phyloP scores from a whole-genome alignment of 2,888 invertebrate species.

The Microctonus hyperodae region DNA sequence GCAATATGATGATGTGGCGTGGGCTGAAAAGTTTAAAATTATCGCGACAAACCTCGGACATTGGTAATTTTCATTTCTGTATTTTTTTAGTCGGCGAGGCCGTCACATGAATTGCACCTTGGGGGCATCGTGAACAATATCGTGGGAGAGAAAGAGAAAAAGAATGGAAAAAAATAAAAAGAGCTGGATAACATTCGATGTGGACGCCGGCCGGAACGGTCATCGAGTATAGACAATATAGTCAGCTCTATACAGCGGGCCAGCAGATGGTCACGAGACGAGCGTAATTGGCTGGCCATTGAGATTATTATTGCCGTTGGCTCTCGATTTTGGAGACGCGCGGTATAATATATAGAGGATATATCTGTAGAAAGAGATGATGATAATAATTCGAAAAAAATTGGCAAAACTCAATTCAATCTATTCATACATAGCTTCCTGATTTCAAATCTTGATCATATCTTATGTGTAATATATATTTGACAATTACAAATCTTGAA shows the following conservation, averaged over 20 bases:
- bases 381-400: background rate
- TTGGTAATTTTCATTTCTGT: slow-evolving; percentile 1
- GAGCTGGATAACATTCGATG: slow-evolving; percentile 17
- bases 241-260: slow-evolving; percentile 16
- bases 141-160: slow-evolving; percentile 1
- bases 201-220: slow-evolving; percentile 32
- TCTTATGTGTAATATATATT: too few species aligned
- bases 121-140: slow-evolving; percentile 26
- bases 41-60: too few species aligned
- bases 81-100: background rate
- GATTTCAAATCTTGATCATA: slow-evolving; percentile 10
- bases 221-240: slow-evolving; percentile 27
- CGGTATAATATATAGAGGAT: background rate
- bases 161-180: background rate
- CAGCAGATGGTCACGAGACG: slow-evolving; percentile 62
- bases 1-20: too few species aligned
- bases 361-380: background rate
- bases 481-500: background rate
- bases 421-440: slow-evolving; percentile 2
- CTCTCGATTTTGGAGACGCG: slow-evolving; percentile 39
- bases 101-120: background rate
- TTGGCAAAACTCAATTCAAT: background rate
- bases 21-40: too few species aligned
- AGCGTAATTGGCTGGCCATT: slow-evolving; percentile 59
- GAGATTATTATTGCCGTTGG: slow-evolving; percentile 55